A percentile compares a stretch with the other conserved stretches of the same genome.
phyloP scores from a whole-genome alignment of 92 coral and sea anemone genomes.

The Epizoanthus stellaris region DNA sequence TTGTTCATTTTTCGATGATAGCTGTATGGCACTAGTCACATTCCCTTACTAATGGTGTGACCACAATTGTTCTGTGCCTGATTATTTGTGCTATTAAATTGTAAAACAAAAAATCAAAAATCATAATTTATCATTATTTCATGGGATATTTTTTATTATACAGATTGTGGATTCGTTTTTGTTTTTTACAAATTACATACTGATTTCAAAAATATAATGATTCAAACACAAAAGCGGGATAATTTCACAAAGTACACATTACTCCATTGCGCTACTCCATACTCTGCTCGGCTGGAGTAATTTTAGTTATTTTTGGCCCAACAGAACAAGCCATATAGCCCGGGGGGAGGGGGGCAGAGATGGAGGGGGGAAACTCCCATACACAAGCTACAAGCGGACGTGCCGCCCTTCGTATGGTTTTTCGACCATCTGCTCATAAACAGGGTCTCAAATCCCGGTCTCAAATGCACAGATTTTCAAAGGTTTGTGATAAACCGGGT shows the following conservation, averaged over 20 bases:
- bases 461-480: conserved; percentile 29
- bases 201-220: conserved; percentile 26
- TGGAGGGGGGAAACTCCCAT: conserved; percentile 10
- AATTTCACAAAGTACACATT: conserved; percentile 22
- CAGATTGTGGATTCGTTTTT: conserved; percentile 17
- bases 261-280: conserved; percentile 39
- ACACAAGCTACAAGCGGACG: conserved; percentile 24
- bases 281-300: conserved; percentile 26
- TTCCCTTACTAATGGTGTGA: conserved; percentile 23
- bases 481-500: conserved; percentile 26
- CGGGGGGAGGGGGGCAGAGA: too few species aligned
- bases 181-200: conserved; percentile 25
- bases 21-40: conserved; percentile 37
- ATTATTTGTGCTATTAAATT: conserved; percentile 30
- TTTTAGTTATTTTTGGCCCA: conserved; percentile 10
- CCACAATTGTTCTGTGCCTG: conserved; percentile 27
- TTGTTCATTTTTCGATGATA: conserved; percentile 22
- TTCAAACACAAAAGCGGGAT: conserved; percentile 20
- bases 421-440: conserved; percentile 22
- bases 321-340: too few species aligned
- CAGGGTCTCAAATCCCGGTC: conserved; percentile 29
- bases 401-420: conserved; percentile 28
- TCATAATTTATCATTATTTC: conserved; percentile 21
- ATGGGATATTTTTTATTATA: conserved; percentile 13
- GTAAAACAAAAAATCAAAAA: conserved; percentile 16